These are phyloP conservation scores for Centropyge bicolor DNA, from an alignment of 2,797 vertebrate species.

Conservation along the genomic window DNA sequence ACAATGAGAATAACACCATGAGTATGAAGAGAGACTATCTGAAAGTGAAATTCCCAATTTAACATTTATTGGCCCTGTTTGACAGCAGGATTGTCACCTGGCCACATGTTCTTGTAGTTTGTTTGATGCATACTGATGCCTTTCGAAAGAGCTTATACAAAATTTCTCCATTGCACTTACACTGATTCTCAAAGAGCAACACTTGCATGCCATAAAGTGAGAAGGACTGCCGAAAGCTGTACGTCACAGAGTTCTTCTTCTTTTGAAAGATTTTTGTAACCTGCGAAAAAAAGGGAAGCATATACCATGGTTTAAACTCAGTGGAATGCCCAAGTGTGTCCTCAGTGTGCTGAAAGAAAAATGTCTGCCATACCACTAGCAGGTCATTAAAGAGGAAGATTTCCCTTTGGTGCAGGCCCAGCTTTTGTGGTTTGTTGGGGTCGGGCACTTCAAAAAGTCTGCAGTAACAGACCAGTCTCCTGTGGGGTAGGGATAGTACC, in stretches of 20 bases:
- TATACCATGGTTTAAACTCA: constrained; percentile 7
- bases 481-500: constrained; percentile 96
- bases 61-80: neutral
- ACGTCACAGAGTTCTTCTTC: constrained; percentile 98
- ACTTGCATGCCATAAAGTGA: constrained; percentile 98
- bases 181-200: constrained; percentile 96
- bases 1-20: neutral
- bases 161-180: constrained; percentile 84
- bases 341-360: constrained; percentile 7
- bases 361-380: constrained; percentile 90
- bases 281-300: constrained; percentile 72
- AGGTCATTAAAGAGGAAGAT: constrained; percentile 99
- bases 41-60: neutral
- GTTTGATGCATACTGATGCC: neutral
- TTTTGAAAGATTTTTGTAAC: constrained; percentile 99
- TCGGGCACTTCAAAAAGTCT: constrained; percentile 97
- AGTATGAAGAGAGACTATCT: neutral
- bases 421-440: constrained; percentile 96
- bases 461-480: constrained; percentile 97
- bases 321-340: neutral
- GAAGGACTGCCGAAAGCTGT: constrained; percentile 98
- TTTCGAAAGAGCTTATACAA: neutral
- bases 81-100: neutral
- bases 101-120: neutral
- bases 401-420: constrained; percentile 96